Evolutionary conservation across 2,797 vertebrate species (phyloP).

Genomic region (Neosilurus mollespiculum): DNA sequence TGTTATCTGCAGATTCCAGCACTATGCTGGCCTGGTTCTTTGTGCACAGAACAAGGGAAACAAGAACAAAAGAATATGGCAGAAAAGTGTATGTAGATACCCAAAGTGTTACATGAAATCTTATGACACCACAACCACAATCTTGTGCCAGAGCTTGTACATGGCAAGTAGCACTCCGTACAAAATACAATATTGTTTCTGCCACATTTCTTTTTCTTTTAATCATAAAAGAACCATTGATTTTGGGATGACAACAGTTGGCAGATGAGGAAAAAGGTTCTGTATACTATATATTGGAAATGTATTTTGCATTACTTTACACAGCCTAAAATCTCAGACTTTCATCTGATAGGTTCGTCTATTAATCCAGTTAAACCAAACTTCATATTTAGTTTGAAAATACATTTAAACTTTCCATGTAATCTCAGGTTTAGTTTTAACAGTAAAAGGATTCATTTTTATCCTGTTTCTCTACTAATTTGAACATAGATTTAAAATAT

Average conservation of each 20-base stretch:
- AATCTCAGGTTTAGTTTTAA: too few species aligned
- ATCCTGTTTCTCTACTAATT: too few species aligned
- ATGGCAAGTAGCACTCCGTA: too few species aligned
- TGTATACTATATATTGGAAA: not conserved
- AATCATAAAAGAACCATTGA: not conserved
- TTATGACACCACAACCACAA: not conserved
- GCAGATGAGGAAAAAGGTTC: not conserved
- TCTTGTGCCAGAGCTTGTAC: not conserved
- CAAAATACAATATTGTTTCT: not conserved
- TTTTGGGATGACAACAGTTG: not conserved
- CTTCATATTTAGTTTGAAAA: too few species aligned
- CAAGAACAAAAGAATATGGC: not conserved
- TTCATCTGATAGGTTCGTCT: too few species aligned
- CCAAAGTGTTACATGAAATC: not conserved
- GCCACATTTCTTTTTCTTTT: not conserved
- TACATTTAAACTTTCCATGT: too few species aligned
- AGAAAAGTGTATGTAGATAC: not conserved
- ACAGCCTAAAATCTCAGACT: not conserved
- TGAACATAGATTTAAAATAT: too few species aligned
- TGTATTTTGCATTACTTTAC: not conserved
- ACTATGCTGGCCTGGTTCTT: constrained; percentile 5
- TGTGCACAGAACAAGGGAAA: not conserved
- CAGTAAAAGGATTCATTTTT: too few species aligned
- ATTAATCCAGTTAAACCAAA: too few species aligned
- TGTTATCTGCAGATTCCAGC: constrained; percentile 5